Conservation (phyloP, 2,888 invertebrate species). For the Atherix ibis region DNA sequence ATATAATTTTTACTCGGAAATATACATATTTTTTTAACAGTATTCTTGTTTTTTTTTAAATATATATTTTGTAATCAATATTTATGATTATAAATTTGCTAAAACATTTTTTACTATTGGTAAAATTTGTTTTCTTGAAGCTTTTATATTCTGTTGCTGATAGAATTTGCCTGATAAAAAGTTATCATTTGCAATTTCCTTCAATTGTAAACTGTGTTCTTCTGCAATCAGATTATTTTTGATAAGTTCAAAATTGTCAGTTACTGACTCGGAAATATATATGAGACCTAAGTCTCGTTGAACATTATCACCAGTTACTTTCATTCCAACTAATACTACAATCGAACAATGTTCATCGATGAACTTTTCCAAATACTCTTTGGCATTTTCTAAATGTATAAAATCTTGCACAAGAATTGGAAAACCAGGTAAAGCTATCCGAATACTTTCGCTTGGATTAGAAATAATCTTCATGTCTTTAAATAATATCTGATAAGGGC, state of each 20-base stretch:
- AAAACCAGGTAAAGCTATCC: constrained; percentile 38
- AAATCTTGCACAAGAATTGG: constrained; percentile 23
- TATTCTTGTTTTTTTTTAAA: too few species aligned
- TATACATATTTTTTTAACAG: too few species aligned
- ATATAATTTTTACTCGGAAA: too few species aligned
- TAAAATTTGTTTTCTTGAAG: constrained; percentile 52
- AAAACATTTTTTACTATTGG: constrained; percentile 41
- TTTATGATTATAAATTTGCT: constrained; percentile 13
- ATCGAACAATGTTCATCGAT: constrained; percentile 31
- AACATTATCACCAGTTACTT: constrained; percentile 33
- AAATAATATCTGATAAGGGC: constrained; percentile 47
- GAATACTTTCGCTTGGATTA: constrained; percentile 35
- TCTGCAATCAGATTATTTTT: constrained; percentile 13
- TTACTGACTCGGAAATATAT: constrained; percentile 18
- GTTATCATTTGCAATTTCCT: constrained; percentile 25
- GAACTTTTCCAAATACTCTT: constrained; percentile 36
- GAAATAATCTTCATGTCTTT: constrained; percentile 60
- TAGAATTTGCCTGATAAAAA: constrained; percentile 36
- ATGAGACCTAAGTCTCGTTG: constrained; percentile 45
- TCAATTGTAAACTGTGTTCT: constrained; percentile 23
- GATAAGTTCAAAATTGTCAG: constrained; percentile 19
- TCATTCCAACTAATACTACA: constrained; percentile 47
- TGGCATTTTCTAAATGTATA: constrained; percentile 24
- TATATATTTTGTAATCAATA: too few species aligned
- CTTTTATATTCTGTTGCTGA: constrained; percentile 40